Percentiles rank a stretch among this genome's conserved stretches.
Evolutionary conservation across 2,113 vertebrate genomes (phyloP).

Genomic region (Hippopotamus amphibius): DNA sequence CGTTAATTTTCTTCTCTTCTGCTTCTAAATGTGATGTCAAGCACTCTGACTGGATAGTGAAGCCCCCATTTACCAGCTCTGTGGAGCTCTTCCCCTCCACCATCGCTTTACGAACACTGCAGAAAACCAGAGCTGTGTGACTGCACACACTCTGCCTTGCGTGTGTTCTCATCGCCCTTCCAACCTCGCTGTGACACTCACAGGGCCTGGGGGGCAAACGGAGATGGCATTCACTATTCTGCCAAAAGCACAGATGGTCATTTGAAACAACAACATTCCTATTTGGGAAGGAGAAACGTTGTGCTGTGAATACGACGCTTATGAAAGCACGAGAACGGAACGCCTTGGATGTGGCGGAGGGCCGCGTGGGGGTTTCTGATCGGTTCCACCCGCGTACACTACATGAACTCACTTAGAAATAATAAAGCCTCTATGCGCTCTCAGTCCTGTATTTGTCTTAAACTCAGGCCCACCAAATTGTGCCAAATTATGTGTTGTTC

Average conservation of each 20-base stretch:
- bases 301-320: conserved; percentile 68
- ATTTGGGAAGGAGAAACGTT: conserved; percentile 19
- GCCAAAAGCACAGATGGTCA: conserved; percentile 47
- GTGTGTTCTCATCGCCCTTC: background rate
- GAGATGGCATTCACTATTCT: conserved; percentile 61
- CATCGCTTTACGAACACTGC: background rate
- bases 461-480: conserved; percentile 75
- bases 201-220: background rate
- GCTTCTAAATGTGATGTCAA: background rate
- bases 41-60: background rate
- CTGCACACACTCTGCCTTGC: background rate
- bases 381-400: background rate
- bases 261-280: conserved; percentile 70
- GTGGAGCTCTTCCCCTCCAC: background rate
- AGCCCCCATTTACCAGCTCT: background rate
- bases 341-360: conserved; percentile 55
- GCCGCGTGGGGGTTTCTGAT: conserved; percentile 68
- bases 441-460: conserved; percentile 81
- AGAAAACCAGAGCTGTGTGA: background rate
- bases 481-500: conserved; percentile 85
- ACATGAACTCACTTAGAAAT: conserved; percentile 73
- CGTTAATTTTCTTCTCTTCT: background rate
- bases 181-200: background rate
- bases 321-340: conserved; percentile 73
- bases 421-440: conserved; percentile 84